Percentiles rank a stretch among this genome's conserved stretches.
phyloP scores from a whole-genome alignment of 1,140 invertebrate species.

The Pseudomyrmex flavicornis region DNA sequence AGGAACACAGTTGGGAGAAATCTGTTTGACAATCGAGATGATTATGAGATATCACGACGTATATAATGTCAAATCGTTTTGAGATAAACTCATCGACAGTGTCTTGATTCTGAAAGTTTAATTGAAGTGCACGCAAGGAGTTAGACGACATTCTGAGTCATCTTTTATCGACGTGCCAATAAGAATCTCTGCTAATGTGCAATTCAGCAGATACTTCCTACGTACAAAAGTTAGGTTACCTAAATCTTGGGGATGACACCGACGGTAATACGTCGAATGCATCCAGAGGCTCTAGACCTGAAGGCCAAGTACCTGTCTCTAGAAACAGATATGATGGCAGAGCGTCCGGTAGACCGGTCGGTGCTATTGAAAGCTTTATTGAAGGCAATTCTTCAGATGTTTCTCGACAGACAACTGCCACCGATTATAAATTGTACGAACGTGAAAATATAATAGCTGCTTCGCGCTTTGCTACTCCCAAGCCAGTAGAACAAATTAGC shows the following conservation, averaged over 20 bases:
- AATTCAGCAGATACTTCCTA: slow-evolving; percentile 82
- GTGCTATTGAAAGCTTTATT: slow-evolving; percentile 86
- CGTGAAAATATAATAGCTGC: slow-evolving; percentile 89
- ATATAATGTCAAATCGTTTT: slow-evolving; percentile 47
- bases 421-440: slow-evolving; percentile 88
- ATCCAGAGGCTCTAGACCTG: slow-evolving; percentile 78
- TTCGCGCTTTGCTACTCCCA: slow-evolving; percentile 91
- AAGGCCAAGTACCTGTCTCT: slow-evolving; percentile 81
- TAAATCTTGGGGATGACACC: slow-evolving; percentile 81
- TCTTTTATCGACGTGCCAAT: slow-evolving; percentile 24
- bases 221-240: slow-evolving; percentile 83
- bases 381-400: slow-evolving; percentile 78
- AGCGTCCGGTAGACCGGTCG: slow-evolving; percentile 75
- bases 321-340: slow-evolving; percentile 68
- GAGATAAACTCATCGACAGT: neutral
- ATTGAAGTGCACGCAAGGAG: neutral
- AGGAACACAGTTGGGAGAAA: neutral
- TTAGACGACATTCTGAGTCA: neutral
- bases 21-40: slow-evolving; percentile 56
- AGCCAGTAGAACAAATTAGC: slow-evolving; percentile 87
- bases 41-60: slow-evolving; percentile 23
- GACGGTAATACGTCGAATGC: slow-evolving; percentile 53
- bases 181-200: slow-evolving; percentile 80
- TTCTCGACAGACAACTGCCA: slow-evolving; percentile 57
- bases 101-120: neutral